phyloP scores from a whole-genome alignment of 2,113 vertebrate genomes.

The Pseudopodoces humilis region DNA sequence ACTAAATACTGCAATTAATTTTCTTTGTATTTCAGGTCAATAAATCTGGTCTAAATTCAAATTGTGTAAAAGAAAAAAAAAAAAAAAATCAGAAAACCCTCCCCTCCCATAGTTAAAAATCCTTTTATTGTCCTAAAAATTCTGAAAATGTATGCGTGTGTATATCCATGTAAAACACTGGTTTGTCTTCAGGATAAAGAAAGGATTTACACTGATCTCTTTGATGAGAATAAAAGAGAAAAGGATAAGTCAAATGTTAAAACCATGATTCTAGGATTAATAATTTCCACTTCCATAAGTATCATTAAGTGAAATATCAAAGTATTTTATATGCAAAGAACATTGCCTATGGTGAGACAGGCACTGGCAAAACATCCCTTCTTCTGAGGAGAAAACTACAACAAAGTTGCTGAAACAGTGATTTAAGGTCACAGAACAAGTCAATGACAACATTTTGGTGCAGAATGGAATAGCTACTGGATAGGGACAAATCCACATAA shows the following conservation, averaged over 20 bases:
- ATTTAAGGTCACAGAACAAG: not conserved
- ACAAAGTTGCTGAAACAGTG: not conserved
- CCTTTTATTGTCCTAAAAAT: not conserved
- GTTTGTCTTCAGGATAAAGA: not conserved
- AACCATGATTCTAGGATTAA: not conserved
- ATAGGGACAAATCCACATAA: not conserved
- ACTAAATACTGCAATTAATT: not conserved
- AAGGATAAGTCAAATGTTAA: not conserved
- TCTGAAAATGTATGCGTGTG: not conserved
- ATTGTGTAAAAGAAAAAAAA: not conserved
- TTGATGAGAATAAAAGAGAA: not conserved
- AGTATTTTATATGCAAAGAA: not conserved
- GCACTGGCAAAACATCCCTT: not conserved
- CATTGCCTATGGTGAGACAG: not conserved
- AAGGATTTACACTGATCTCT: not conserved
- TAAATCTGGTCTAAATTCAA: not conserved
- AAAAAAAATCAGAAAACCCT: not conserved
- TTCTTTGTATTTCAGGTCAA: not conserved
- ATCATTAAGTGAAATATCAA: not conserved
- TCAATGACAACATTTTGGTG: not conserved
- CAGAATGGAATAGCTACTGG: not conserved
- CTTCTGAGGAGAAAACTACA: not conserved
- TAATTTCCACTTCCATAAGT: not conserved
- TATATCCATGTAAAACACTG: not conserved
- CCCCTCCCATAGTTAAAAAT: not conserved